Evolutionary conservation across 1,140 invertebrate genomes (phyloP).

Genomic region (Bactericera cockerelli): DNA sequence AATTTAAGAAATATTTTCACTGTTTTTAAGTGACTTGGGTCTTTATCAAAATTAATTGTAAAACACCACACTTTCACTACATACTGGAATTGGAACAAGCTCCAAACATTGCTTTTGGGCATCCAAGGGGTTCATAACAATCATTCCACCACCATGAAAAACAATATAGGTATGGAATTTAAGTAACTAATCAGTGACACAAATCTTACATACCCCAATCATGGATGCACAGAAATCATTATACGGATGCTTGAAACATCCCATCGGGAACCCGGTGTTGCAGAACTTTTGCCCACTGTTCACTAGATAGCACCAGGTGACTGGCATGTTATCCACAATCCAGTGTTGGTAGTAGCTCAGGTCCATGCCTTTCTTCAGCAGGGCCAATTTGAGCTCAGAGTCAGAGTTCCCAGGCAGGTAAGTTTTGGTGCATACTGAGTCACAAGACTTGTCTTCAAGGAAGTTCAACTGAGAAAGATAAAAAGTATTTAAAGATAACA

Average conservation of each 20-base stretch:
- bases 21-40: too few relatives aligned
- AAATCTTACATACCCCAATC: too few relatives aligned
- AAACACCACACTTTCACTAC: too few relatives aligned
- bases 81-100: too few relatives aligned
- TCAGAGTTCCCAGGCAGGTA: slow-evolving; percentile 50
- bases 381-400: slow-evolving; percentile 52
- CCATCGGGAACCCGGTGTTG: slow-evolving; percentile 92
- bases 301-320: slow-evolving; percentile 81
- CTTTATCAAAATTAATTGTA: too few relatives aligned
- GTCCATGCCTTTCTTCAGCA: slow-evolving; percentile 79
- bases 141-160: too few relatives aligned
- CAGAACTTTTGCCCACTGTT: slow-evolving; percentile 69
- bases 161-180: too few relatives aligned
- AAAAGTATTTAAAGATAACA: slow-evolving; percentile 12
- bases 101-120: too few relatives aligned
- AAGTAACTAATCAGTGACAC: too few relatives aligned
- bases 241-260: slow-evolving; percentile 44
- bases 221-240: slow-evolving; percentile 12
- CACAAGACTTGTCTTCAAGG: slow-evolving; percentile 55
- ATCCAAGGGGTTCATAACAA: too few relatives aligned
- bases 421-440: slow-evolving; percentile 48
- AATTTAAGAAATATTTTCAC: too few relatives aligned
- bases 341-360: slow-evolving; percentile 99
- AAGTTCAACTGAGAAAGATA: slow-evolving; percentile 38
- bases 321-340: slow-evolving; percentile 97